These are phyloP conservation scores for Tholera decimalis DNA, from an alignment of 2,888 invertebrate species.

Conservation along the genomic window DNA sequence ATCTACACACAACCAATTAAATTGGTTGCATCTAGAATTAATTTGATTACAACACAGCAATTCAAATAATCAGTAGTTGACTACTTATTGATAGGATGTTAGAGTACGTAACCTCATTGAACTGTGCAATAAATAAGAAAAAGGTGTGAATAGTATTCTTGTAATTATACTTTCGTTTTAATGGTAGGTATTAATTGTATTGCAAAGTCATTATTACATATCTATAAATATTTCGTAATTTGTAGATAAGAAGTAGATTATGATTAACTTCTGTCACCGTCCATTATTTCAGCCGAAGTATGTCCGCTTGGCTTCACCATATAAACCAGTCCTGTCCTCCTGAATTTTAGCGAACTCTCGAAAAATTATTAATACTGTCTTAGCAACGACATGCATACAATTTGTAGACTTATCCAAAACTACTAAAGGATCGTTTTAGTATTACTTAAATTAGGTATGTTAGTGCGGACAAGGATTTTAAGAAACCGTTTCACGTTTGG, in stretches of 20 bases:
- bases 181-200: conserved; percentile 6
- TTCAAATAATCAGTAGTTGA: conserved; percentile 33
- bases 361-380: too few species aligned
- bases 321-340: not conserved
- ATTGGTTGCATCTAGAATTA: conserved; percentile 37
- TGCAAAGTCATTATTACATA: not conserved
- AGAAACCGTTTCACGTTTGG: not conserved
- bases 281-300: not conserved
- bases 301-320: not conserved
- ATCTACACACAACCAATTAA: conserved; percentile 49
- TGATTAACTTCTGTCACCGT: not conserved
- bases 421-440: too few species aligned
- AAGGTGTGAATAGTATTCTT: conserved; percentile 29
- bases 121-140: conserved; percentile 37
- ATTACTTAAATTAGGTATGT: too few species aligned
- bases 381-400: too few species aligned
- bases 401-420: too few species aligned
- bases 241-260: too few species aligned
- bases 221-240: not conserved
- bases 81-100: conserved; percentile 17
- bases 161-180: conserved; percentile 40
- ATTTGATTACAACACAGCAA: conserved; percentile 49
- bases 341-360: not conserved
- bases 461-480: too few species aligned
- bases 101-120: conserved; percentile 22